Conservation (phyloP, 2,113 vertebrate species). For the Sinocyclocheilus maitianheensis region DNA sequence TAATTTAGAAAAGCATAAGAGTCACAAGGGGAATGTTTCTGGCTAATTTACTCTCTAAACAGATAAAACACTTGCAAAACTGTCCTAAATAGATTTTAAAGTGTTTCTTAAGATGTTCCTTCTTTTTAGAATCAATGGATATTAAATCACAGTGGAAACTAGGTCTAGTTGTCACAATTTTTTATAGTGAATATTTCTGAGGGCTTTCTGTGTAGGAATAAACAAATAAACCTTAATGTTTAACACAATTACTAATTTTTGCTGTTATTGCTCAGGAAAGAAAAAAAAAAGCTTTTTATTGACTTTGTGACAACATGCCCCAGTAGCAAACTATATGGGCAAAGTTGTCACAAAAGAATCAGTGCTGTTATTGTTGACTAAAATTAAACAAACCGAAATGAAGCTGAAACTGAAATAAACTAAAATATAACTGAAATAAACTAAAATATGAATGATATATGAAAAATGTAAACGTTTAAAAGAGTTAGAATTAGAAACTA, state of each 20-base stretch:
- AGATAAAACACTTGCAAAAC: background rate
- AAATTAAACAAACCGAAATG: background rate
- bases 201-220: background rate
- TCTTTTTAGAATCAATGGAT: background rate
- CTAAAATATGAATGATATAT: background rate
- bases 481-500: background rate
- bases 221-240: background rate
- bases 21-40: background rate
- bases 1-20: background rate
- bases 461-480: background rate
- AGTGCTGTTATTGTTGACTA: background rate
- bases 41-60: background rate
- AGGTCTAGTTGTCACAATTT: background rate
- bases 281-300: background rate
- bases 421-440: too few relatives aligned
- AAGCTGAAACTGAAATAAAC: background rate
- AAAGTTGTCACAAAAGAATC: background rate
- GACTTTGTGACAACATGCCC: background rate
- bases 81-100: background rate
- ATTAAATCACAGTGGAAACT: background rate
- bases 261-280: background rate
- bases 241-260: background rate
- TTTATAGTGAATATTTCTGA: background rate
- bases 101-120: background rate
- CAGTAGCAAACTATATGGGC: too few relatives aligned